Conservation (phyloP, 2,797 vertebrate genomes). For the Cichlasoma orientale region DNA sequence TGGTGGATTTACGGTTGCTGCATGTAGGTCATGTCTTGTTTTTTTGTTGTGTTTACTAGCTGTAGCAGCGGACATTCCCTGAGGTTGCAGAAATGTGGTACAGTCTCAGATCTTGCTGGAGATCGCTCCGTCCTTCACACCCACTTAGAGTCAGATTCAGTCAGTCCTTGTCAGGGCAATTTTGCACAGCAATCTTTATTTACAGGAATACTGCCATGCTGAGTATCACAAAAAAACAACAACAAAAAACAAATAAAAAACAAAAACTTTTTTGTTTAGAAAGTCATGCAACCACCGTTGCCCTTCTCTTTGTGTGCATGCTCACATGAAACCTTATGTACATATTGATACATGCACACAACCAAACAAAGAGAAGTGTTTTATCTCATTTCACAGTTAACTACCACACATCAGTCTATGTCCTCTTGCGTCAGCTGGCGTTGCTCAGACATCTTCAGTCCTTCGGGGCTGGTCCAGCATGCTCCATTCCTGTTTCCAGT, state of each 20-base stretch:
- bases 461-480: constrained; percentile 37
- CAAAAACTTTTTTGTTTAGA: neutral
- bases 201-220: constrained; percentile 29
- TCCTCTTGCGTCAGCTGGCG: constrained; percentile 18
- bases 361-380: neutral
- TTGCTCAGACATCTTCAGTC: constrained; percentile 36
- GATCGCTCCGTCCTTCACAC: constrained; percentile 62
- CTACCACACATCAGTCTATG: constrained; percentile 33
- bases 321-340: neutral
- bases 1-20: constrained; percentile 28
- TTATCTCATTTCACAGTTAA: neutral
- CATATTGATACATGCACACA: neutral
- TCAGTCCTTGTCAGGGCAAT: constrained; percentile 46
- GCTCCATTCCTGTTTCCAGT: constrained; percentile 48
- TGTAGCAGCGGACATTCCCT: constrained; percentile 50
- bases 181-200: constrained; percentile 49
- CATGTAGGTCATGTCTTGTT: constrained; percentile 61
- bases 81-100: constrained; percentile 57
- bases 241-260: neutral
- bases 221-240: neutral
- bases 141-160: constrained; percentile 57
- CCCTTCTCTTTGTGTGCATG: neutral
- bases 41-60: constrained; percentile 28
- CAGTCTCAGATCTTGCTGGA: constrained; percentile 31
- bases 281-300: neutral